Evolutionary conservation across 2,888 invertebrate species (phyloP), one percentile per base, ranked within the genome.

Genomic region (Labia minor): DNA sequence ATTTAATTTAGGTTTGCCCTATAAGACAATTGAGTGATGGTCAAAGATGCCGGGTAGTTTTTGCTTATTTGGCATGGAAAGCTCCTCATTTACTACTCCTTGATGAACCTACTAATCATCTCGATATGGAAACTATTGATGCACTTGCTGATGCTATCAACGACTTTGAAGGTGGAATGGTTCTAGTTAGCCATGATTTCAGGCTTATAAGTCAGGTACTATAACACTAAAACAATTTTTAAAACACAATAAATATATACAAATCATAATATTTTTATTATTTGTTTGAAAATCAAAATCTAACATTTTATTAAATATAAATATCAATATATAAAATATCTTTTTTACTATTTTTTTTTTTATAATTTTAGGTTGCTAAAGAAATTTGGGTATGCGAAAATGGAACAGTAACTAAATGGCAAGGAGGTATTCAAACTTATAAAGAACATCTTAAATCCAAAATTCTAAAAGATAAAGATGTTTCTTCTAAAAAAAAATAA

Each of bases 341-440:
- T n/a, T n/a, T n/a, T n/a, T n/a, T n/a, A n/a, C n/a, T n/a, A n/a
- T n/a, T n/a, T n/a, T n/a, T n/a, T n/a, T n/a, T n/a, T n/a, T n/a
- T n/a, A n/a, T n/a, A n/a, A n/a, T n/a, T n/a, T 64, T 74, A 97
- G 96, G 98, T 99, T 33, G 98, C 98, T 10, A 90, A 99, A 78
- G 95, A 96, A 79, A 98, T 99, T 77, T 99, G 98, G 99, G 90
- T 99, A 62, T 99, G 99, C 78, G 97, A 98, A 78, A 91, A 99
- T 71, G 91, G 90, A 74, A 87, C 90, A 2, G 90, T 95, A 66
- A 97, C 95, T 21, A 96, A 97, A 79, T 99, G 98, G 96, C 87
- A 92, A 72, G 96, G 97, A 16, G 92, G 90, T 75, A 99, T 99
- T 81, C 85, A 93, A 74, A 86, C 89, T 69, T 99, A 98, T 83